phyloP scores from a whole-genome alignment of 1,140 invertebrate species.

The Pogonognathellus flavescens region DNA sequence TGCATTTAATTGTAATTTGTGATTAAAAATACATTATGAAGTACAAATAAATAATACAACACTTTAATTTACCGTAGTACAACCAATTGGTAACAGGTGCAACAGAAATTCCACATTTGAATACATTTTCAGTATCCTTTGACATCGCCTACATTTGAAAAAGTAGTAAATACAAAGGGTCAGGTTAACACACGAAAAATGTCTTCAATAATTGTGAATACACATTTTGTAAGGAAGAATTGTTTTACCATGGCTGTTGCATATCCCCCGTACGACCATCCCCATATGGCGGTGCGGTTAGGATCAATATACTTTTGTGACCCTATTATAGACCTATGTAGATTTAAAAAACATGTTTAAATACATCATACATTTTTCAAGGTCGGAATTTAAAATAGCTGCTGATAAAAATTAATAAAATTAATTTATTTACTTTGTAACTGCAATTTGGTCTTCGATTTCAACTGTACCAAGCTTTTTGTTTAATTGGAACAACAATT shows the following conservation, averaged over 20 bases:
- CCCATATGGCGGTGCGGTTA: constrained; percentile 86
- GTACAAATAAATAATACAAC: too few relatives aligned
- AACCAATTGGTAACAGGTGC: constrained; percentile 95
- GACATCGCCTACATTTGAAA: constrained; percentile 71
- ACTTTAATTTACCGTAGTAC: constrained; percentile 83
- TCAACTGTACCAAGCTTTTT: constrained; percentile 86
- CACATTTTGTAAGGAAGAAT: not conserved
- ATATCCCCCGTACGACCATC: constrained; percentile 80
- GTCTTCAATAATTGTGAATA: not conserved
- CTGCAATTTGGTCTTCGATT: constrained; percentile 73
- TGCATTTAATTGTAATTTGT: not conserved
- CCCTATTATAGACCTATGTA: constrained; percentile 76
- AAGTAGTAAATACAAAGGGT: not conserved
- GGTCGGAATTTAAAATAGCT: too few relatives aligned
- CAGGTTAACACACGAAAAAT: not conserved
- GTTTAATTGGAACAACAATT: constrained; percentile 85
- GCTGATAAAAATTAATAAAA: not conserved
- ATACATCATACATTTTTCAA: too few relatives aligned
- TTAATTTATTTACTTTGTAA: constrained; percentile 69
- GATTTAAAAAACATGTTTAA: not conserved
- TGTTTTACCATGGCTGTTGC: constrained; percentile 68
- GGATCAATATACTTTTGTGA: constrained; percentile 77
- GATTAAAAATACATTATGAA: not conserved
- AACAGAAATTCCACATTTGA: constrained; percentile 92
- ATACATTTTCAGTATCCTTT: constrained; percentile 78